Conservation (phyloP, 2,888 invertebrate genomes). For the Helicoverpa assulta region DNA sequence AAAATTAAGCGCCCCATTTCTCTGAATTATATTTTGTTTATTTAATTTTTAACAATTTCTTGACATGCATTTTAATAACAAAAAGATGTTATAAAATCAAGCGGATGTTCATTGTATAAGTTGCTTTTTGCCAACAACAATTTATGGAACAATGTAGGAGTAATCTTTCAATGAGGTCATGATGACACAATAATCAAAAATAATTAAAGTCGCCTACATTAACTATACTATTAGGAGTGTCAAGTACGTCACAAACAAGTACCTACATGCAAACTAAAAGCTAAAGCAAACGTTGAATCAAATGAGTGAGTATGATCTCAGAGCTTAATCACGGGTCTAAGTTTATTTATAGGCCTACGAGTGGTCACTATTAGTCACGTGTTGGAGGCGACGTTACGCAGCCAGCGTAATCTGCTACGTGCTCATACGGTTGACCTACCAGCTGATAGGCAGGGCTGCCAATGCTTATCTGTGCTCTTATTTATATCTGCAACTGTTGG, state of each 20-base stretch:
- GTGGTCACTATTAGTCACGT: slow-evolving; percentile 66
- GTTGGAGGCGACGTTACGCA: slow-evolving; percentile 55
- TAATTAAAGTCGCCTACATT: slow-evolving; percentile 7
- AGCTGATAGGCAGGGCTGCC: slow-evolving; percentile 61
- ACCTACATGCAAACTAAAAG: slow-evolving; percentile 6
- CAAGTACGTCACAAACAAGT: slow-evolving; percentile 25
- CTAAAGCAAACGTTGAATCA: slow-evolving; percentile 27
- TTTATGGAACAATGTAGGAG: not conserved
- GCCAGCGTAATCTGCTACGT: slow-evolving; percentile 62
- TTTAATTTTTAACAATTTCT: not conserved
- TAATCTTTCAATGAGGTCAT: slow-evolving; percentile 11
- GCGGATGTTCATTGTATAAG: no score
- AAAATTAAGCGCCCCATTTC: slow-evolving; percentile 1
- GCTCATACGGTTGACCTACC: slow-evolving; percentile 63
- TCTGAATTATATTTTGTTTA: slow-evolving; percentile 3
- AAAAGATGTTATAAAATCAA: not conserved
- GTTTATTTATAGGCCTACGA: slow-evolving; percentile 69
- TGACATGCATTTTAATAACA: not conserved
- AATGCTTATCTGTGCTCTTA: not conserved
- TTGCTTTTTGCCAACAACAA: no score
- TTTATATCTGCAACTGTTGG: not conserved
- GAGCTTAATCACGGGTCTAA: slow-evolving; percentile 47
- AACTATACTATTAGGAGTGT: slow-evolving; percentile 8
- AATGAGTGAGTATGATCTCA: slow-evolving; percentile 44
- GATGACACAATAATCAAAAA: slow-evolving; percentile 15